Conservation (phyloP, 2,888 invertebrate genomes). For the Pollenia labialis region DNA sequence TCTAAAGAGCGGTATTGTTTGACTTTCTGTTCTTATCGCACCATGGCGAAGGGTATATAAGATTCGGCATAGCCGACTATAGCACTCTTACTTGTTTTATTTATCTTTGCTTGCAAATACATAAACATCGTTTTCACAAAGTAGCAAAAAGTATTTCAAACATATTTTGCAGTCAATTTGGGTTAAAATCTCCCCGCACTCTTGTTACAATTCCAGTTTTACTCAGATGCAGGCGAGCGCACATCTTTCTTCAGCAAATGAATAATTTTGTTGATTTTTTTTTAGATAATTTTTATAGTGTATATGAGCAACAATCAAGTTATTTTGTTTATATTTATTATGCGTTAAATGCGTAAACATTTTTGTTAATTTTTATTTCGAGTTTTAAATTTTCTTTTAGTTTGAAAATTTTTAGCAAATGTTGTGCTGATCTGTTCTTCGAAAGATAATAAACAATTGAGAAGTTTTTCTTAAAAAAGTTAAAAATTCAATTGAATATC, state of each 20-base stretch:
- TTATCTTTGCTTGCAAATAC: conserved; percentile 40
- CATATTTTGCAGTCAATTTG: conserved; percentile 35
- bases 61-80: too few species aligned
- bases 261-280: neutral
- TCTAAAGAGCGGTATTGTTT: too few species aligned
- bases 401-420: conserved; percentile 17
- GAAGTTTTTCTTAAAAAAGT: neutral
- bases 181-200: conserved; percentile 22
- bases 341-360: conserved; percentile 57
- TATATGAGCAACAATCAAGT: conserved; percentile 20
- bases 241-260: conserved; percentile 25
- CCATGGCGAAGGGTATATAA: too few species aligned
- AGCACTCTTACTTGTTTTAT: neutral
- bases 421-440: neutral
- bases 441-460: conserved; percentile 27
- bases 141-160: neutral
- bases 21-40: too few species aligned
- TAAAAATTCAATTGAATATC: conserved; percentile 7
- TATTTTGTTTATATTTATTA: conserved; percentile 61
- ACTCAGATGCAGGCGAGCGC: neutral
- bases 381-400: conserved; percentile 15
- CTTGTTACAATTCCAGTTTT: neutral
- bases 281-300: neutral
- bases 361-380: conserved; percentile 27
- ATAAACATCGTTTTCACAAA: conserved; percentile 22